Percentiles rank a stretch among this genome's conserved stretches.
Conservation (phyloP, 2,888 invertebrate species). For the Amphipoea oculea region DNA sequence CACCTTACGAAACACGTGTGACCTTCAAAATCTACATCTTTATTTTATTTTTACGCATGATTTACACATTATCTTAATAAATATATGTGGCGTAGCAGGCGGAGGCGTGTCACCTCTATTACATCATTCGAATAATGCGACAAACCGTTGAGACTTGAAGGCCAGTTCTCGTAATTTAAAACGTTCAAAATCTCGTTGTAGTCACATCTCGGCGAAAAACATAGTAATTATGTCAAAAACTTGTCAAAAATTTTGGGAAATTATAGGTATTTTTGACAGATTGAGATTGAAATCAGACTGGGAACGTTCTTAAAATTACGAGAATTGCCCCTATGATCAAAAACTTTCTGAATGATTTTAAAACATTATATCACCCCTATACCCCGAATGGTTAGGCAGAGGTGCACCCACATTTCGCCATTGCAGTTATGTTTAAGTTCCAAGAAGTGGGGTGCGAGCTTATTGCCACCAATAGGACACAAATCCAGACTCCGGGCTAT, state of each 20-base stretch:
- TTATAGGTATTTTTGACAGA: no score
- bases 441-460: neutral
- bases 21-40: neutral
- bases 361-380: neutral
- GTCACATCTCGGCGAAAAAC: no score
- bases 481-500: neutral
- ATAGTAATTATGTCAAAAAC: no score
- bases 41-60: neutral
- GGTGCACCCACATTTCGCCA: neutral
- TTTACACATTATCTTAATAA: neutral
- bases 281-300: no score
- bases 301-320: no score
- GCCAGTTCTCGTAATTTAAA: no score
- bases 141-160: neutral
- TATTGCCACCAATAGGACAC: neutral
- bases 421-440: neutral
- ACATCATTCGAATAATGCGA: neutral
- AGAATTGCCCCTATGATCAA: neutral
- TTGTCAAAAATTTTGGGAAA: no score
- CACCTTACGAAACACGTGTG: neutral
- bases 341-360: neutral
- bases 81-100: neutral
- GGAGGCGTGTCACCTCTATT: neutral
- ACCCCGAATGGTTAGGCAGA: neutral
- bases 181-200: no score